A percentile compares a stretch with the other conserved stretches of the same genome.
Conservation (phyloP, 2,113 vertebrate species). For the Anser cygnoides region DNA sequence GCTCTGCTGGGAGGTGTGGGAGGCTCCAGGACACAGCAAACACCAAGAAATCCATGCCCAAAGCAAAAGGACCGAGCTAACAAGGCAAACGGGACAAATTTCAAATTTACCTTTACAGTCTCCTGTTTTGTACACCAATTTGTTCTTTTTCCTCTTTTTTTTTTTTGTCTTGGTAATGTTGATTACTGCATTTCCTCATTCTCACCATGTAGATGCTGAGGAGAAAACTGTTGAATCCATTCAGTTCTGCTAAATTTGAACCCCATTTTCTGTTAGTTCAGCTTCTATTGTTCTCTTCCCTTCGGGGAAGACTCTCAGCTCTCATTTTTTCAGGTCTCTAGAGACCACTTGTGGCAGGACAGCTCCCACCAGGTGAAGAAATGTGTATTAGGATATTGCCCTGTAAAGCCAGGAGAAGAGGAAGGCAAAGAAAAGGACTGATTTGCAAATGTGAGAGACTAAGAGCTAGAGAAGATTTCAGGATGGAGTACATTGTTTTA, state of each 20-base stretch:
- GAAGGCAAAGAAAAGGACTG: background rate
- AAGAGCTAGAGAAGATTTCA: background rate
- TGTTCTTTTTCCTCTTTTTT: background rate
- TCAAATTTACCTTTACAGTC: background rate
- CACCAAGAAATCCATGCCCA: fast-evolving
- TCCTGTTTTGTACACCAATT: background rate
- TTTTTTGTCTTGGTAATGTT: background rate
- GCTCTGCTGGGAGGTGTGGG: background rate
- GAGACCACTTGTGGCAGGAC: background rate
- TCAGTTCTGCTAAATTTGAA: background rate
- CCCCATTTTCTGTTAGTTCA: background rate
- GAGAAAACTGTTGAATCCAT: background rate
- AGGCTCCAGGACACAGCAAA: background rate
- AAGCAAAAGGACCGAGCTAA: background rate
- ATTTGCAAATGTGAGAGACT: background rate
- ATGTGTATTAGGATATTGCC: background rate
- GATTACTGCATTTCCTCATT: background rate
- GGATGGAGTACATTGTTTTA: background rate
- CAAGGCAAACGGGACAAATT: background rate
- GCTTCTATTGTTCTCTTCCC: background rate
- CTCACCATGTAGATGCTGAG: background rate
- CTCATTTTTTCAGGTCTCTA: background rate
- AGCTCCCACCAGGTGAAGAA: background rate
- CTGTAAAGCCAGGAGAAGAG: background rate
- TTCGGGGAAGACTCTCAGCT: background rate